phyloP scores from a whole-genome alignment of 2,113 vertebrate species.

The Hydrolagus affinis region DNA sequence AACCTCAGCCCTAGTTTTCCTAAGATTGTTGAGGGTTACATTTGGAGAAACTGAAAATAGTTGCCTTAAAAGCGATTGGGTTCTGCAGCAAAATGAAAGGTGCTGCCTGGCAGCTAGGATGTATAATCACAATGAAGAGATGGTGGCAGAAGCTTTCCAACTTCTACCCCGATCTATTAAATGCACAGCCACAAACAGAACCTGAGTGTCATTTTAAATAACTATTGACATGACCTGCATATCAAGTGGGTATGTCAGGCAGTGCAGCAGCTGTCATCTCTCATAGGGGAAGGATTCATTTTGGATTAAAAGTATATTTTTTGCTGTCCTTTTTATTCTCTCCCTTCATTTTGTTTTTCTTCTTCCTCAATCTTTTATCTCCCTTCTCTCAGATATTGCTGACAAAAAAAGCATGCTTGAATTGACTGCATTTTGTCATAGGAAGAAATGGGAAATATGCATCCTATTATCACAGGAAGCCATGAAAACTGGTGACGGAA shows the following conservation, averaged over 20 bases:
- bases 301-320: neutral
- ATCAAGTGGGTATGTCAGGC: neutral
- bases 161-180: neutral
- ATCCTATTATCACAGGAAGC: neutral
- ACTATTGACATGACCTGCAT: neutral
- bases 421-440: neutral
- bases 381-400: neutral
- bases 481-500: neutral
- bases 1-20: too few relatives aligned
- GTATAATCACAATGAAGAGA: neutral
- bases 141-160: neutral
- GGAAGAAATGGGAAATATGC: too few relatives aligned
- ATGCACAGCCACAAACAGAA: neutral
- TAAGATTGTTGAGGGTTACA: too few relatives aligned
- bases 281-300: neutral
- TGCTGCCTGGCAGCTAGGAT: neutral
- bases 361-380: neutral
- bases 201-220: neutral
- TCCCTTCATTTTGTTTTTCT: neutral
- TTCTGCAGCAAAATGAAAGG: neutral
- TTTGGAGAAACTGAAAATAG: too few relatives aligned
- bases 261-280: neutral
- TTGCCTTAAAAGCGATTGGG: neutral
- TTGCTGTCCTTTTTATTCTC: neutral
- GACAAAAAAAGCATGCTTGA: neutral